Evolutionary conservation across 2,113 vertebrate genomes (phyloP).

Genomic region (Pterophyllum scalare): DNA sequence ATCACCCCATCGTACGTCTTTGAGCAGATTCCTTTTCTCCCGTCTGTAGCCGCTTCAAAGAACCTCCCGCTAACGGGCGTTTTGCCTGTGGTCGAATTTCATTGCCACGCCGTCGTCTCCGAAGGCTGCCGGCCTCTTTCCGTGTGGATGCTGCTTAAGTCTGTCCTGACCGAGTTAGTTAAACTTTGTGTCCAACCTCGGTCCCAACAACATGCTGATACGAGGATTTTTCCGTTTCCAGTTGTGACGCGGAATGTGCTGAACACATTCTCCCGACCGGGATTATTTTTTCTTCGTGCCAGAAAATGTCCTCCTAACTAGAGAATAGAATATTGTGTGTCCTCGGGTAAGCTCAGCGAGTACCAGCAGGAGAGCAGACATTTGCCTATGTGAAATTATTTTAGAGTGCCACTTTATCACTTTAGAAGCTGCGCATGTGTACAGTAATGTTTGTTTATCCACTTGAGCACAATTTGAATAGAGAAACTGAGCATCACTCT

Average conservation of each 20-base stretch:
- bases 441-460: slow-evolving; percentile 47
- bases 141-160: background rate
- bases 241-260: background rate
- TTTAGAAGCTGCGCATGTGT: background rate
- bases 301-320: background rate
- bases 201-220: background rate
- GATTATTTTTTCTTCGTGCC: background rate
- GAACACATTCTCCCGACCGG: background rate
- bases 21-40: background rate
- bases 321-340: background rate
- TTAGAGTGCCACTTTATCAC: slow-evolving; percentile 9
- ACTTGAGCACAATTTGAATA: slow-evolving; percentile 17
- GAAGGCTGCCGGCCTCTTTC: background rate
- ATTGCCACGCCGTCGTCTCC: background rate
- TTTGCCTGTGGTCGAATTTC: background rate
- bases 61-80: background rate
- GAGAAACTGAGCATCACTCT: slow-evolving; percentile 25
- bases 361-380: background rate
- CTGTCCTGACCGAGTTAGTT: background rate
- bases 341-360: background rate
- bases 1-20: background rate
- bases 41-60: background rate
- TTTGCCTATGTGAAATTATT: background rate
- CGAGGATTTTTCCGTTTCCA: background rate
- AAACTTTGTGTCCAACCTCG: background rate